phyloP scores from a whole-genome alignment of 1,140 invertebrate genomes.

The Drosophila sulfurigaster region DNA sequence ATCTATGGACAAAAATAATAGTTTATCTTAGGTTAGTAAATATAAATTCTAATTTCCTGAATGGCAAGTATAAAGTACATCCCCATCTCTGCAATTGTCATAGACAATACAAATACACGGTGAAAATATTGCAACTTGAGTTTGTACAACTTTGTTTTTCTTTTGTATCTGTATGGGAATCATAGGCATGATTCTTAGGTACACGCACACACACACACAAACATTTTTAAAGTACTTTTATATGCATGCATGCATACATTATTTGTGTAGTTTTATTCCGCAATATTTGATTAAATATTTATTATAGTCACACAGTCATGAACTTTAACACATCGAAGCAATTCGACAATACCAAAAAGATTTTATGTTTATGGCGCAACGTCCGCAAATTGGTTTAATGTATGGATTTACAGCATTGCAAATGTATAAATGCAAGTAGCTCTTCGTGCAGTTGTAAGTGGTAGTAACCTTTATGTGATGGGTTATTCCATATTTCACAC shows the following conservation, averaged over 20 bases:
- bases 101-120: not conserved
- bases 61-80: not conserved
- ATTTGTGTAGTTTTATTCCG: not conserved
- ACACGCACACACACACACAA: not conserved
- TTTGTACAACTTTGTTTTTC: conserved; percentile 16
- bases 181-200: conserved; percentile 18
- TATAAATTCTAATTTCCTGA: not conserved
- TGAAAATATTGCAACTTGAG: conserved; percentile 17
- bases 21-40: not conserved
- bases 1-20: not conserved
- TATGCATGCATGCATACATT: not conserved
- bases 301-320: not conserved
- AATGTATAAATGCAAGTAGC: not conserved
- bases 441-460: not conserved
- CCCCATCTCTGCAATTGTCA: not conserved
- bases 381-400: conserved; percentile 26
- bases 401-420: not conserved
- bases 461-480: conserved; percentile 26
- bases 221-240: not conserved
- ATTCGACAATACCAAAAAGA: conserved; percentile 15
- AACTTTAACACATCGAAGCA: not conserved
- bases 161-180: not conserved
- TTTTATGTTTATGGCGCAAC: conserved; percentile 22
- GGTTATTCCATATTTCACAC: conserved; percentile 31
- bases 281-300: not conserved